Conservation (phyloP, 2,888 invertebrate species). For the Mycogona germanica region DNA sequence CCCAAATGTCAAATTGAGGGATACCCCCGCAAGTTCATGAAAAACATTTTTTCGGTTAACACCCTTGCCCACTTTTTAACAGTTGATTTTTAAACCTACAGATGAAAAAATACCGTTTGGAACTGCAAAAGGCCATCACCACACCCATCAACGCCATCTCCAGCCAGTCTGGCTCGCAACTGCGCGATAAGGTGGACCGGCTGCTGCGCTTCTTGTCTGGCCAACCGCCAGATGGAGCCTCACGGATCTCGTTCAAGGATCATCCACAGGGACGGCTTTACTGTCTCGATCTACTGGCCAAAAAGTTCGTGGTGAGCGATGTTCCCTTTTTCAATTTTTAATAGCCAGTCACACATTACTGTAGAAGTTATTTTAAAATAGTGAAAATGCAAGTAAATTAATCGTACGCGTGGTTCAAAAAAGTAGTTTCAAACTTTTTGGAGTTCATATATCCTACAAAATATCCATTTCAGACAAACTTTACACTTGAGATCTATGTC, state of each 20-base stretch:
- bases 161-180: constrained; percentile 55
- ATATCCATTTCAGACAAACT: no score
- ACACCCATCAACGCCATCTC: constrained; percentile 79
- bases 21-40: no score
- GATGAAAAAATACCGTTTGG: constrained; percentile 64
- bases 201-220: constrained; percentile 58
- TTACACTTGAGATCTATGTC: neutral
- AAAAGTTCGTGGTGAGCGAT: constrained; percentile 56
- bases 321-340: constrained; percentile 24
- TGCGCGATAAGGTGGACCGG: constrained; percentile 60
- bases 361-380: no score
- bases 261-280: constrained; percentile 60
- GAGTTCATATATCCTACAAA: no score
- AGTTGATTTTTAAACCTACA: no score
- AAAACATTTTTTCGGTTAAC: no score
- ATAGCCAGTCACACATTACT: no score
- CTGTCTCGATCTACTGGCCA: constrained; percentile 53
- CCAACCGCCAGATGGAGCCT: constrained; percentile 47
- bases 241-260: constrained; percentile 46
- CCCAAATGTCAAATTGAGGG: no score
- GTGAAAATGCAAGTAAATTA: no score
- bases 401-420: no score
- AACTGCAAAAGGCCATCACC: constrained; percentile 65
- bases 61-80: no score
- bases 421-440: no score